Evolutionary conservation across 2,113 vertebrate species (phyloP), one percentile per base, ranked within the genome.

Genomic region (Hucho hucho): DNA sequence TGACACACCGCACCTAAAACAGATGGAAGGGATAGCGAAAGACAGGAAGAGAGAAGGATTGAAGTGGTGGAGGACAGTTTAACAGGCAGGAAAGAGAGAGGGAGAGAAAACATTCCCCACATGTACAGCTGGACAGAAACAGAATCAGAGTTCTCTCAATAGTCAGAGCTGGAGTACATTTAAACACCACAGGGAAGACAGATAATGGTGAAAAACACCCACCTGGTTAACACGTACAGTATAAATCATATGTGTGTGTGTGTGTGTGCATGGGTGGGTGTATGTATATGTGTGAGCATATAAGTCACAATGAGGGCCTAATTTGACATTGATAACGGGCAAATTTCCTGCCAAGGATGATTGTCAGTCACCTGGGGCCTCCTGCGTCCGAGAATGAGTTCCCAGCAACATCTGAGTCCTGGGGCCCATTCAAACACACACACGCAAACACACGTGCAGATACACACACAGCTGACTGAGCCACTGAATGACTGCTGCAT

Each of bases 211-310:
- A 61, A 61, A 61, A 61, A 24, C n/a, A 61, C 58, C 58, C 58
- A 67, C 65, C 29, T 67, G 65, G 14, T 37, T 37, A 67, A 37
- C 29, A 32, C 20, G 65, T 43, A 43, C 37, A 43, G 37, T 67
- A 67, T 37, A 67, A 67, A 37, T 67, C 58, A n/a, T 61, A 20
- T 61, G 7, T 43, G 37, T 74, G 75, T 72, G 77, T 73, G 77
- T 80, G 84, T 79, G 82, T 75, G 81, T 82, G 61, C 79, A 76
- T 84, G 86, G 76, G 81, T 24, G 37, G 22, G 58, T 22, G 58
- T 61, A n/a, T 9, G 20, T 22, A 5, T 59, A 20, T n/a, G 20
- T 59, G 18, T 2, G 20, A 24, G 58, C 7, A 29, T 67, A 3
- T 37, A 67, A 67, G 28, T 67, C 65, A 29, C 65, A 37, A 3